Evolutionary conservation across 2,888 invertebrate species (phyloP), one percentile per base, ranked within the genome.

Genomic region (Sarcophaga carnaria): DNA sequence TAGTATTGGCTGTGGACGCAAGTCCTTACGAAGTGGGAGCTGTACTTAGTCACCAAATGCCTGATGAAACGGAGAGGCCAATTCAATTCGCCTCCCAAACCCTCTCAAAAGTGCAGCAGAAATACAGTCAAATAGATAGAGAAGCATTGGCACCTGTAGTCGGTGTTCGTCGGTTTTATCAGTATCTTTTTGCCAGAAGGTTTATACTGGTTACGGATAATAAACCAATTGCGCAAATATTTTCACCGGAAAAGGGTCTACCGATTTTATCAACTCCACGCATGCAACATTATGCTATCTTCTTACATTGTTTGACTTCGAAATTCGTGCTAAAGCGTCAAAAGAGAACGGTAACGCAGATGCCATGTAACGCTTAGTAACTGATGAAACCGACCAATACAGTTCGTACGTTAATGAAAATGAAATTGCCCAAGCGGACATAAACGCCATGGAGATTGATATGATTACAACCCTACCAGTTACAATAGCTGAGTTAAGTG

Each of bases 1-100:
- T 91, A 14, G 37, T 90, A 37, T 70, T 91, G 20, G 89, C 90
- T 5, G 92, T 47, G 88, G 90, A 92, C 86, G 90, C 91, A 17
- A 88, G 86, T n/a, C 87, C 89, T 4, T 88, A 83, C 54, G 91
- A 89, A 6, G 88, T 91, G 17, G 90, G 90, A 2, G 90, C 93
- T 2, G 92, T 93, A 4, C 76, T 93, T n/a, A 90, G 90, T 4
- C 92, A 93, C 81, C 20, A 83, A 88, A 90, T 88, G 37, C 27
- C 27, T 27, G 91, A 93, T 88, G 91, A 91, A 20, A 79, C 87
- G n/a, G 92, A 93, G 83, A 86, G 90, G 66, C 93, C 92, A 4
- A 91, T 93, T 49, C 89, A 90, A n/a, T 93, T 90, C 89, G 92
- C 92, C 5, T 92, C 91, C 4, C 88, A 88, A 89, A 92, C 89